These are phyloP conservation scores for Sphaerophoria taeniata DNA, from an alignment of 2,888 invertebrate genomes.

Conservation along the genomic window DNA sequence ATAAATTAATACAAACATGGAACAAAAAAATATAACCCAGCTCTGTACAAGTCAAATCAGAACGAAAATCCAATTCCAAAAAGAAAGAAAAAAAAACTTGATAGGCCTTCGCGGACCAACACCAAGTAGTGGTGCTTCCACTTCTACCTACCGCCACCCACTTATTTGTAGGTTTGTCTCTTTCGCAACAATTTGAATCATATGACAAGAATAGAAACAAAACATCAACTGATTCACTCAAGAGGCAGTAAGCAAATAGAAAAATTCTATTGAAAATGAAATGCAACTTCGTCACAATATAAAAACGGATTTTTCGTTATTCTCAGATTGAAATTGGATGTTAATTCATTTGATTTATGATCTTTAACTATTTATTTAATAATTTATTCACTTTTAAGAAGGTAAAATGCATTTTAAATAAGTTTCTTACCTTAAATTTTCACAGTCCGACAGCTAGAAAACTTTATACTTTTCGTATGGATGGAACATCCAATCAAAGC, in stretches of 20 bases:
- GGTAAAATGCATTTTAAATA: constrained; percentile 39
- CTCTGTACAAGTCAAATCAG: constrained; percentile 25
- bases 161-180: constrained; percentile 71
- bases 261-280: constrained; percentile 57
- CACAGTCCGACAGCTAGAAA: constrained; percentile 76
- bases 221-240: constrained; percentile 68
- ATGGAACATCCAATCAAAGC: constrained; percentile 75
- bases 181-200: constrained; percentile 79
- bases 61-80: constrained; percentile 45
- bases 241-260: constrained; percentile 25
- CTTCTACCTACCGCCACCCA: constrained; percentile 69
- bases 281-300: constrained; percentile 78
- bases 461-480: constrained; percentile 76
- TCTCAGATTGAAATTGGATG: not conserved
- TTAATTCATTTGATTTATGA: constrained; percentile 8
- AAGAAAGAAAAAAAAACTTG: constrained; percentile 60
- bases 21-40: constrained; percentile 54
- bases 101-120: constrained; percentile 49
- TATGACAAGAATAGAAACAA: constrained; percentile 82
- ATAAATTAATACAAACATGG: constrained; percentile 28
- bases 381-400: constrained; percentile 28
- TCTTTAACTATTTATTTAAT: constrained; percentile 17
- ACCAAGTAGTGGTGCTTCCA: constrained; percentile 54
- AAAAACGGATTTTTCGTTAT: constrained; percentile 39
- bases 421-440: constrained; percentile 77